Evolutionary conservation across 2,888 invertebrate species (phyloP), one percentile per base, ranked within the genome.

Genomic region (Nemapogon koenigi): DNA sequence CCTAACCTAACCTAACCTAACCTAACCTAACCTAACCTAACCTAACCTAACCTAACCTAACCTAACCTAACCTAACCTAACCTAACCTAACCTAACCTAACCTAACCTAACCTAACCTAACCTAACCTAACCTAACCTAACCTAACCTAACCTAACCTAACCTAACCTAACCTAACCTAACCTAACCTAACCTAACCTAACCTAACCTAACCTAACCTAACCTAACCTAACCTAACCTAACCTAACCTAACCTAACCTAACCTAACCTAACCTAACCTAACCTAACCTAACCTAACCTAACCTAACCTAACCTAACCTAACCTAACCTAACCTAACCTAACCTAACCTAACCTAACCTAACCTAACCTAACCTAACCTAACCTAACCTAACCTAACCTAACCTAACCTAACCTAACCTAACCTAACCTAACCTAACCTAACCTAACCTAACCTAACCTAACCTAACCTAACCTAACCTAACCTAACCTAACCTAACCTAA

Each of bases 151-250:
- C 33, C 33, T 27, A 40, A 40, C 40, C 40, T 35, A 40, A 40
- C 40, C 40, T 35, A 40, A 40, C 40, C 40, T 35, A 40, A 40
- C 40, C 40, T 35, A 40, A 40, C 40, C 40, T 35, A 40, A 40
- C 40, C 40, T 35, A 40, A 40, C 40, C 40, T 35, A 40, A 40
- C 40, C 36, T 35, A 40, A 40, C 40, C 36, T 29, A 37, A 40
- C 40, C 35, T 27, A 36, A 40, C 40, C 35, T 6, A 15, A 31
- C 31, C 16, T n/a, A n/a, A 28, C 4, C 28, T 7, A n/a, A 28
- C 4, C 28, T 7, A n/a, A 28, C 4, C 28, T 7, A n/a, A 28
- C 4, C 11, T 7, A n/a, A 28, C 4, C 28, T 7, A n/a, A 28
- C 4, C 28, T 7, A n/a, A 30, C 13, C 30, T 4, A 15, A 15